These are phyloP conservation scores for Vanessa tameamea DNA, from an alignment of 1,140 invertebrate genomes.

Conservation along the genomic window DNA sequence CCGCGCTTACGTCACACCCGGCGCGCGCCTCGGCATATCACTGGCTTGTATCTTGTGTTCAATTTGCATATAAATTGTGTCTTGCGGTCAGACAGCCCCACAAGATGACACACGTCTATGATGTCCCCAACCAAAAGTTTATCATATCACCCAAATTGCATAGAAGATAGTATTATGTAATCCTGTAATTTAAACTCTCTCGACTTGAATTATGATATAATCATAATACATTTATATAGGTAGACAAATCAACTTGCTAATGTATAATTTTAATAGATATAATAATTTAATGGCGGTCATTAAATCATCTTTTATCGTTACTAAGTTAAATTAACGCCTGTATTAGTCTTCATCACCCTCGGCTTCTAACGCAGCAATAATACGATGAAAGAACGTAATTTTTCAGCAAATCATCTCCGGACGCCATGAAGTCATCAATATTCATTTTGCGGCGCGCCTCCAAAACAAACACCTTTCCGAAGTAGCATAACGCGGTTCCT, in stretches of 20 bases:
- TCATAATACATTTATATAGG: neutral
- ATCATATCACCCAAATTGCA: constrained; percentile 36
- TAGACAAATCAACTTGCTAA: constrained; percentile 15
- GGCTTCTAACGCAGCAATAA: constrained; percentile 65
- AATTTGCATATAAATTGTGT: constrained; percentile 80
- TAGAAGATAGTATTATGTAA: neutral
- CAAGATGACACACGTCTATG: constrained; percentile 73
- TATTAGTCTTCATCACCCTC: constrained; percentile 75
- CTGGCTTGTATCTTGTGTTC: constrained; percentile 74
- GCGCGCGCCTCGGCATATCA: constrained; percentile 55
- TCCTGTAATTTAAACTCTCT: constrained; percentile 1
- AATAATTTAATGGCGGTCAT: constrained; percentile 49
- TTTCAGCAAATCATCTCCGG: constrained; percentile 79
- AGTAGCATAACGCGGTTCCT: constrained; percentile 65
- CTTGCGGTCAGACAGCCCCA: constrained; percentile 71
- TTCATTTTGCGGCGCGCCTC: constrained; percentile 77
- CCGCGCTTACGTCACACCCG: constrained; percentile 31
- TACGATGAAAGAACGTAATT: constrained; percentile 77
- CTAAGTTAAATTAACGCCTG: constrained; percentile 74
- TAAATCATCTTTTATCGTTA: constrained; percentile 67
- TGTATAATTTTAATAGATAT: constrained; percentile 29
- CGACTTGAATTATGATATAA: neutral
- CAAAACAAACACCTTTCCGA: constrained; percentile 76
- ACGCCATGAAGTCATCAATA: constrained; percentile 78
- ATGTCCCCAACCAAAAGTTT: constrained; percentile 49